Conservation (phyloP, 2,113 vertebrate genomes). For the Cnemophilus loriae region DNA sequence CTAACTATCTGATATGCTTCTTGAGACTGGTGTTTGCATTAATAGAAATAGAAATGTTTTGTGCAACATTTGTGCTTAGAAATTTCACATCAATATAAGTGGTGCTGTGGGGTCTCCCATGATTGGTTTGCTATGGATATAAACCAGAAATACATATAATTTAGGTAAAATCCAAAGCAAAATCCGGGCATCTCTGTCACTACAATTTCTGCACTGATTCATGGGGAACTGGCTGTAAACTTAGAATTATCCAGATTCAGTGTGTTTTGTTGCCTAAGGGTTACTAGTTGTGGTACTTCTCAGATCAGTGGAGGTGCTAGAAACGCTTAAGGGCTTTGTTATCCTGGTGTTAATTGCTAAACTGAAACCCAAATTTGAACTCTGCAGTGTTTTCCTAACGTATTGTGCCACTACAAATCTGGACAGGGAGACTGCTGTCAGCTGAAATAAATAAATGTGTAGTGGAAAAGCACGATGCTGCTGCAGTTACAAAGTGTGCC, state of each 20-base stretch:
- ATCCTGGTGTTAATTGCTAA: background rate
- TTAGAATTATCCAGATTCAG: background rate
- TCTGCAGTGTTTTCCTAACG: background rate
- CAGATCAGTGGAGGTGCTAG: background rate
- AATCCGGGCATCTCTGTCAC: background rate
- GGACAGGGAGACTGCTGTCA: background rate
- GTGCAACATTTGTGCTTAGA: background rate
- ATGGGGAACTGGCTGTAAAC: background rate
- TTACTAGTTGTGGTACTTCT: background rate
- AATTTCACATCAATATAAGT: background rate
- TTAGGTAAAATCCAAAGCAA: background rate
- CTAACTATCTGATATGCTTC: background rate
- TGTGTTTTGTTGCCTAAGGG: conserved; percentile 23
- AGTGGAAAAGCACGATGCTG: background rate
- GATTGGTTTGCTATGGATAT: background rate
- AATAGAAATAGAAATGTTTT: background rate
- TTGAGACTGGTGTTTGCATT: background rate
- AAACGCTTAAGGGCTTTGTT: conserved; percentile 22
- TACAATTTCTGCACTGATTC: background rate
- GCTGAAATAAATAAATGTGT: background rate
- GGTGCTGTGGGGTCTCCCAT: rapidly evolving
- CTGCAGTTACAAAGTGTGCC: background rate
- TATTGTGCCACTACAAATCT: background rate
- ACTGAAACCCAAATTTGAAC: background rate
- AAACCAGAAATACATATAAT: background rate